Base-by-base conservation (phyloP, 2,888 invertebrate species). In the Lasioglossum pauxillum region DNA sequence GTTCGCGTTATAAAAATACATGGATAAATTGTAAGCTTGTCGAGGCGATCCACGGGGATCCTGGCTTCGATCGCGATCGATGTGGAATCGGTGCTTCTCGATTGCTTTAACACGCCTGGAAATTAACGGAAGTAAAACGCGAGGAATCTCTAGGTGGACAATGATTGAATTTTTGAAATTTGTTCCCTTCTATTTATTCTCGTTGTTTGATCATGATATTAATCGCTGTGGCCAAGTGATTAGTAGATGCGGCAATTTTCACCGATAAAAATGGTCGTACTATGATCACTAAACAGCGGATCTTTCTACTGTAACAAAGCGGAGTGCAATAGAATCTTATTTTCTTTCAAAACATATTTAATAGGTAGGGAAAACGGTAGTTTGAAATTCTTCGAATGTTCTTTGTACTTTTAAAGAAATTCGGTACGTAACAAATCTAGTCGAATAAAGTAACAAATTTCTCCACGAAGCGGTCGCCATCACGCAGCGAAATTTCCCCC, bases 1-100 rank as follows among this genome's bases (percentile, higher is more conserved):
- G 72, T 80, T 88, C 53, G 80, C 80, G 78, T 88, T 89, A 89
- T 82, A 90, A 88, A 90, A 90, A 88, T 90, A 90, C 87, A 82
- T 78, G 83, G 83, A 86, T 88, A 80, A 89, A 84, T 79, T 82
- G 81, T 81, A 84, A 90, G 80, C 38, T 77, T 87, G 77, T 71
- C 69, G 74, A 41, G 75, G 41, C 38, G 53, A 78, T 57, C 35
- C 35, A 38, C 73, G 78, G 57, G 46, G 31, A 84, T 82, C 67
- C 71, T 69, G 73, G 49, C 75, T 23, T 67, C 72, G 79, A 64
- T 27, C 71, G 57, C 38, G 53, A n/a, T 64, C 35, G 31, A 31
- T 19, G 31, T 27, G 31, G 31, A 31, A 31, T 64, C 44, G 14
- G 4, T 60, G 60, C 27, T 27, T 64, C 2, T 64, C 16, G 1